A percentile compares a stretch with the other conserved stretches of the same genome.
Conservation (phyloP, 2,797 vertebrate genomes). For the Chlorospingus semifuscus region DNA sequence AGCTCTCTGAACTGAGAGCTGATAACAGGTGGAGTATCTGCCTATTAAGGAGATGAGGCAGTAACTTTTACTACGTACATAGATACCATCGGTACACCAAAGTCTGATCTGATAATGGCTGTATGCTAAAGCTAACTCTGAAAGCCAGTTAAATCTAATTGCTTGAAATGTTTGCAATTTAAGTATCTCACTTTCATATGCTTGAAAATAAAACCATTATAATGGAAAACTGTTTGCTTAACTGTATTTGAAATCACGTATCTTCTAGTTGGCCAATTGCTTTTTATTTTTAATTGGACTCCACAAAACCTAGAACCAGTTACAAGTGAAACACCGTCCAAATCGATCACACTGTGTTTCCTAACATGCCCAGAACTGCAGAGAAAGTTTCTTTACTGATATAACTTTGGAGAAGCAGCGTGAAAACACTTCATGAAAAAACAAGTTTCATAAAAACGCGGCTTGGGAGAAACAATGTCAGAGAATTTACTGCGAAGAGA, state of each 20-base stretch:
- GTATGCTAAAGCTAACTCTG: neutral
- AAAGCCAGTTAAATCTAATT: neutral
- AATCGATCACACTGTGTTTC: neutral
- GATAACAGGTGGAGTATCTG: neutral
- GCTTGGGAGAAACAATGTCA: neutral
- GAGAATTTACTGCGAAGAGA: neutral
- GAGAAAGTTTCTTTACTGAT: neutral
- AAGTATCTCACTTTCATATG: neutral
- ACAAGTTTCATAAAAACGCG: neutral
- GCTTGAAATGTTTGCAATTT: neutral
- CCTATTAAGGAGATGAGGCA: neutral
- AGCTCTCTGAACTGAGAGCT: neutral
- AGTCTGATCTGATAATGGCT: neutral
- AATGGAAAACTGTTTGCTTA: neutral
- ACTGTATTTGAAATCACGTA: neutral
- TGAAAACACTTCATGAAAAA: neutral
- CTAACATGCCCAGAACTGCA: neutral
- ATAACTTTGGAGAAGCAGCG: neutral
- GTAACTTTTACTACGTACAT: neutral
- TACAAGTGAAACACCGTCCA: neutral
- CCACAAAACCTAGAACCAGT: neutral
- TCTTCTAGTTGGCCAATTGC: fast-evolving
- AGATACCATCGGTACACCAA: neutral
- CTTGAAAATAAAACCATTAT: neutral
- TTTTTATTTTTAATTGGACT: neutral